Base-by-base conservation (phyloP, 2,797 vertebrate species). In the Parauchenoglanis punctatus region DNA sequence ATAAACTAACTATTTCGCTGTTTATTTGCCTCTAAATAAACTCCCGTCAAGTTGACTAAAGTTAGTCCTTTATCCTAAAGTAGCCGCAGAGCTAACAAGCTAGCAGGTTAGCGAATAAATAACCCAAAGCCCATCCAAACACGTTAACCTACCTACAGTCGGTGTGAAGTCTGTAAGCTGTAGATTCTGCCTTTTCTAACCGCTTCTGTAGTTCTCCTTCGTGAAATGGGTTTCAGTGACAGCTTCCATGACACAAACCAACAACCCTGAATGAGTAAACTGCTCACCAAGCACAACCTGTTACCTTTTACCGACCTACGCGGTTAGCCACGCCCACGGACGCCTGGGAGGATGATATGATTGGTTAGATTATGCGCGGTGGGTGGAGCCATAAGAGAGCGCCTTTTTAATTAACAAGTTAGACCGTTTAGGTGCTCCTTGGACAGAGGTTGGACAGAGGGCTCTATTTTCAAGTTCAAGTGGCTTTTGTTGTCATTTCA, bases 321-420 rank as follows among this genome's bases (percentile, higher is more conserved):
- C 67, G 65, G 20, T 28, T 54, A 11, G 91, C 81, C 85, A 94
- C 94, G 94, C 95, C 96, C 92, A 91, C 77, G 65, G 0, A 72
- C 81, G 31, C 86, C 46, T 1, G 7, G 28, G 0, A 0, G 40
- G 49, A 23, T 70, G 83, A n/a, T 18, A 49, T 91, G 87, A 95
- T 96, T 95, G 95, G 95, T 18, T 81, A 0, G 70, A 7, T 2
- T 1, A 0, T 6, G n/a, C 4, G 0, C 3, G 0, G 0, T 65
- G 18, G 94, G 94, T 87, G 92, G 94, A 59, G 28, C 67, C 77
- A 67, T 1, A 0, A 8, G 11, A 44, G 18, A 13, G 0, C 0
- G 12, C n/a, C 65, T 3, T 25, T 81, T 81, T 83, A 84, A 3
- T 72, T 65, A 82, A 10, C 17, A 18, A 6, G 35, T 65, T 25